Evolutionary conservation across 2,113 vertebrate species (phyloP).

Genomic region (Melanerpes aurifrons): DNA sequence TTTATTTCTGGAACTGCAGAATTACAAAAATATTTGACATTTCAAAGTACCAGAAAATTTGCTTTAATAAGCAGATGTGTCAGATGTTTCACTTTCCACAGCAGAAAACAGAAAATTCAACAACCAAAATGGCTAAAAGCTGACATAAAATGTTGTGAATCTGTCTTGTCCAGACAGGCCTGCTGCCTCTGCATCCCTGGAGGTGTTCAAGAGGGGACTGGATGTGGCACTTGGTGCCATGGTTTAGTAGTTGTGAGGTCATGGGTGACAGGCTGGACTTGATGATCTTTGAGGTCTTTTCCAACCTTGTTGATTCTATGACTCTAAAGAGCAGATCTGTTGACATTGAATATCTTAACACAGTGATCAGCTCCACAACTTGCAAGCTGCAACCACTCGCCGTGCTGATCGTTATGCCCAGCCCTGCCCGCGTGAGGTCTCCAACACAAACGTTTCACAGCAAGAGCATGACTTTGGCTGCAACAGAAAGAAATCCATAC

Average conservation of each 20-base stretch:
- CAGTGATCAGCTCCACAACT: slow-evolving; percentile 90
- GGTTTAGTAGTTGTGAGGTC: too few species aligned
- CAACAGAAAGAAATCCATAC: slow-evolving; percentile 50
- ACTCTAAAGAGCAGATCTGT: slow-evolving; percentile 72
- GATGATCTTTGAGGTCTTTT: too few species aligned
- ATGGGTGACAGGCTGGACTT: too few species aligned
- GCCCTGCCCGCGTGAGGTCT: slow-evolving; percentile 80
- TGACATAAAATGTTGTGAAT: not conserved
- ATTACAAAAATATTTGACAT: slow-evolving; percentile 7
- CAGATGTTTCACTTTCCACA: not conserved
- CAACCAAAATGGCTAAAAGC: not conserved
- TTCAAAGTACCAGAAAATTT: not conserved
- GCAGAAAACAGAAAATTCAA: not conserved
- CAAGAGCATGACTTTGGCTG: slow-evolving; percentile 91
- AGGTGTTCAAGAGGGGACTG: too few species aligned
- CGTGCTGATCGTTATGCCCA: slow-evolving; percentile 71
- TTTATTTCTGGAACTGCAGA: not conserved
- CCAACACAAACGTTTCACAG: slow-evolving; percentile 90
- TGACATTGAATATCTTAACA: slow-evolving; percentile 92
- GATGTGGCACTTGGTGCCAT: too few species aligned
- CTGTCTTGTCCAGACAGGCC: not conserved
- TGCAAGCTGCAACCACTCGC: slow-evolving; percentile 89
- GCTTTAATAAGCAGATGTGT: slow-evolving; percentile 46
- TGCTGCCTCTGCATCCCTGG: not conserved
- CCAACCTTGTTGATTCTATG: too few species aligned